Evolutionary conservation across 2,888 invertebrate species (phyloP), one percentile per base, ranked within the genome.

Genomic region (Yponomeuta cagnagella): DNA sequence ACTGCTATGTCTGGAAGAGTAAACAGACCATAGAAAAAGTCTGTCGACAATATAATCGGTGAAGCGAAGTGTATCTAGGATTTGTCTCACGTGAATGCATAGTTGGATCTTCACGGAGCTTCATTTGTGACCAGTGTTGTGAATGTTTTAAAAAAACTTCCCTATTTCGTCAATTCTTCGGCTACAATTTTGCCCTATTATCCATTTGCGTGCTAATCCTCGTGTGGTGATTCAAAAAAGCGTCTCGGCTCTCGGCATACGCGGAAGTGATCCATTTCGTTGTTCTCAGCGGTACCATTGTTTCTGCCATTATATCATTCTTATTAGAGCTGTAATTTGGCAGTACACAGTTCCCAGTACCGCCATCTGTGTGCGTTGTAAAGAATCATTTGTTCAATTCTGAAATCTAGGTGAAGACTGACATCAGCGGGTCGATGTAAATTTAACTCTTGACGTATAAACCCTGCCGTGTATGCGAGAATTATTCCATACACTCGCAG

Each of bases 361-460:
- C 64, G 71, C 89, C 90, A 89, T 88, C 89, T 89, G 83, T 86
- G 83, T 81, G 82, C 79, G 80, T 76, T 79, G 71, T 79, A 82
- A 83, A 80, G 82, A 86, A 87, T 82, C 82, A 78, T 80, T 78
- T 63, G 12, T 30, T 64, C 84, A 58, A 58, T 58, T 77, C 82
- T 79, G 83, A 85, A 88, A 90, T 88, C 86, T 91, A 90, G 91
- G 89, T 90, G 89, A 89, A 88, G 84, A 86, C 82, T 90, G 89
- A 91, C 90, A 90, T 91, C 91, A 91, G 83, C 90, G 82, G 23
- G 83, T 76, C 80, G 77, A 79, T 86, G 88, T 91, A 91, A 90
- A 88, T 87, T 91, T 91, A 91, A 90, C 90, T 90, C 68, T 79
- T 89, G 89, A 90, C 90, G 91, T 89, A 86, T 75, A 76, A 79